Evolutionary conservation across 2,797 vertebrate species (phyloP).

Genomic region (Channallabes apus): DNA sequence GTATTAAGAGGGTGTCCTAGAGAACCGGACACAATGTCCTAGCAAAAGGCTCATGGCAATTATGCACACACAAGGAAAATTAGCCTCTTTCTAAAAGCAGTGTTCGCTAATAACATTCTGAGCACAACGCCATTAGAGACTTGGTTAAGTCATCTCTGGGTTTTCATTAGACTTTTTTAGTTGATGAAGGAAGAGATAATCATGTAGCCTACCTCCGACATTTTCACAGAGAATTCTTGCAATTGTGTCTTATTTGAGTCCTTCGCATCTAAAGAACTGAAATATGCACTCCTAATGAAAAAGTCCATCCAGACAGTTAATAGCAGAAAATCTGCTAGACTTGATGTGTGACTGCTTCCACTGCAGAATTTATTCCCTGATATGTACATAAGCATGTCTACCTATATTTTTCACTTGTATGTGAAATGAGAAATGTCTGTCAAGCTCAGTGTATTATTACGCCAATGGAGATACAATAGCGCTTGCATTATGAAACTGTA

Average conservation of each 20-base stretch:
- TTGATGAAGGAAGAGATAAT: not conserved
- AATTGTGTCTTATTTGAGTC: constrained; percentile 45
- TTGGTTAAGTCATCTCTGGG: not conserved
- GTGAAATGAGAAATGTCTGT: constrained; percentile 13
- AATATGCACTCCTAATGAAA: constrained; percentile 54
- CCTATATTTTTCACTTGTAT: constrained; percentile 49
- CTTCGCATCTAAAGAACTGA: constrained; percentile 47
- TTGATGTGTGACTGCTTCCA: constrained; percentile 49
- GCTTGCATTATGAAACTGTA: not conserved
- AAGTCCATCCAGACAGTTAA: constrained; percentile 53
- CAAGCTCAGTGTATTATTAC: constrained; percentile 16
- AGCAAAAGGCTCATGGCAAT: constrained; percentile 2
- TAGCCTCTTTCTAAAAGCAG: not conserved
- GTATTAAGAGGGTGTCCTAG: not conserved
- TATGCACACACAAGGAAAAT: constrained; percentile 9
- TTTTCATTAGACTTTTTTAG: constrained; percentile 4
- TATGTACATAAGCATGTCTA: constrained; percentile 33
- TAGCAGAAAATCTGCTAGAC: constrained; percentile 55
- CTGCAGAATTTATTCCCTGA: constrained; percentile 49
- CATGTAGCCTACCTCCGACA: not conserved
- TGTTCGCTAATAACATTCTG: constrained; percentile 13
- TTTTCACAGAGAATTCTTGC: constrained; percentile 36
- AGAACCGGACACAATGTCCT: constrained; percentile 10
- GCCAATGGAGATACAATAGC: not conserved
- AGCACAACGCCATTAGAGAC: not conserved